Evolutionary conservation across 2,888 invertebrate genomes (phyloP), one percentile per base, ranked within the genome.

Genomic region (Pammene aurita): DNA sequence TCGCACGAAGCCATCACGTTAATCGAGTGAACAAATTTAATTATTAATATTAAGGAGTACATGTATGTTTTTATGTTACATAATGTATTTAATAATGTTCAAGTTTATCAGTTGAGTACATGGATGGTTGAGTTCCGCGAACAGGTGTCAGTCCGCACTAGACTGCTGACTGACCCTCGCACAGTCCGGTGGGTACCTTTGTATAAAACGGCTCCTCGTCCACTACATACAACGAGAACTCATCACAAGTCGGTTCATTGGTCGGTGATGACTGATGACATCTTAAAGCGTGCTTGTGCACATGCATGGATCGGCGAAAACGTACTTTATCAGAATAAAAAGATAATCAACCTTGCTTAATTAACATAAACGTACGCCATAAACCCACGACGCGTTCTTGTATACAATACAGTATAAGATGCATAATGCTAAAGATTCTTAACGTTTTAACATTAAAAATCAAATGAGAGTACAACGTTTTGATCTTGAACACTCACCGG

Each of bases 1-100:
- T 84, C 80, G 80, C 82, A 75, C 62, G 69, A 72, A 81, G 84
- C 86, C 84, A 82, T 80, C 82, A 81, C 78, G 82, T 81, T 78
- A 76, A 80, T 78, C 80, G 80, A 84, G 80, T 78, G 81, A 82
- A 82, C 76, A 73, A 73, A 80, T 78, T 81, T 77, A 77, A 73
- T 56, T 18, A 63, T 66, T 61, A 61, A 63, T 67, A 74, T 73
- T 74, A 67, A 78, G 72, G 70, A 74, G 71, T 80, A 79, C 76
- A 71, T n/a, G n/a, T n/a, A n/a, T n/a, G 26, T 26, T 26, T 1
- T 56, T 71, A n/a, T 55, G 71, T 72, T 71, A 72, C 67, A 71
- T 81, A 80, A 75, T 76, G 72, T 80, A 78, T 81, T 82, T 80
- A 78, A 81, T 82, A 79, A 80, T 81, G 57, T 68, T 68, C 46